Conservation (phyloP, 2,797 vertebrate species). For the Octomys mimax region DNA sequence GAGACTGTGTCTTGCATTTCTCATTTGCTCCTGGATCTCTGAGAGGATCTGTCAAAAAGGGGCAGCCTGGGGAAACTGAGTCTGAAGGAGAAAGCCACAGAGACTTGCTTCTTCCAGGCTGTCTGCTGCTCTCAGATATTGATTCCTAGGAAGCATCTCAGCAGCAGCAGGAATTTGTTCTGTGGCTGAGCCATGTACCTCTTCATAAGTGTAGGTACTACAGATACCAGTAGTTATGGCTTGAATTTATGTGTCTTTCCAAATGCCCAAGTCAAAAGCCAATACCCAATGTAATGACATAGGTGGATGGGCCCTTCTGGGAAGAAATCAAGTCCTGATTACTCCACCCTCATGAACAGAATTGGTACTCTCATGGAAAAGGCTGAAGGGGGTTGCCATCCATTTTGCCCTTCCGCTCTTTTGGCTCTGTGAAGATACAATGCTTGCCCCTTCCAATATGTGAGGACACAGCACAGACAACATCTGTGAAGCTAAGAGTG, state of each 20-base stretch:
- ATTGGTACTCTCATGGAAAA: background rate
- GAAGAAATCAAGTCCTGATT: background rate
- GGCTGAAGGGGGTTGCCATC: background rate
- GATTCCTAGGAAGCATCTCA: background rate
- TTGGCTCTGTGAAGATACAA: background rate
- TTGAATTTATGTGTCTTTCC: background rate
- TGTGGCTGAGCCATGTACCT: background rate
- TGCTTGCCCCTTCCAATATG: background rate
- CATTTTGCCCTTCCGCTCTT: background rate
- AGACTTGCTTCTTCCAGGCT: background rate
- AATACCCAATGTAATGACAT: background rate
- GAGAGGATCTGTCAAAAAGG: background rate
- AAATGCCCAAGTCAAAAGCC: background rate
- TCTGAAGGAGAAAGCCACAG: background rate
- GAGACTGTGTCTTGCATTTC: background rate
- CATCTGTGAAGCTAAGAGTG: background rate
- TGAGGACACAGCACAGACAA: background rate
- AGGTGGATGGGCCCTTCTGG: background rate
- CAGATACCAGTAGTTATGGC: background rate
- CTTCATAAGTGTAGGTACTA: background rate
- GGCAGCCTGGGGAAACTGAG: background rate
- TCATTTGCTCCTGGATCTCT: background rate
- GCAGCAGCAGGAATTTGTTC: background rate
- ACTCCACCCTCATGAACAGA: background rate
- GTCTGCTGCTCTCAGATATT: background rate